Conservation (phyloP, 1,140 invertebrate species). For the Temnothorax curvispinosus region DNA sequence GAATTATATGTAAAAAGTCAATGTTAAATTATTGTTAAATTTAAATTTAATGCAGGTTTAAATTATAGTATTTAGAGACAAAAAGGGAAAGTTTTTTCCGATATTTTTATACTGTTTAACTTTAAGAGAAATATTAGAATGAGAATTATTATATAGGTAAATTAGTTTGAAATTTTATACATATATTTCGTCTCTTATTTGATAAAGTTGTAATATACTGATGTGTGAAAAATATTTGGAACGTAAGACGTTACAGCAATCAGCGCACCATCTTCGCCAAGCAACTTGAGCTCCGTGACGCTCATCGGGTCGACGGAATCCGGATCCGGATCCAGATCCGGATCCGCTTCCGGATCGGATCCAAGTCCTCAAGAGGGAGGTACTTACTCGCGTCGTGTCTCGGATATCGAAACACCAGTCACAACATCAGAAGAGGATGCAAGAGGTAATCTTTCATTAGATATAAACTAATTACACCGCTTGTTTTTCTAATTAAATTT, state of each 20-base stretch:
- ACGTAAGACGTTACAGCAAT: slow-evolving; percentile 81
- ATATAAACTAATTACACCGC: neutral
- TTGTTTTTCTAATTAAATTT: neutral
- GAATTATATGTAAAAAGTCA: neutral
- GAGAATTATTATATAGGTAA: neutral
- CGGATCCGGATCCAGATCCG: slow-evolving; percentile 77
- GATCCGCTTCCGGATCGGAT: slow-evolving; percentile 84
- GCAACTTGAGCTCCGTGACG: slow-evolving; percentile 90
- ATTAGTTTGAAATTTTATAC: slow-evolving; percentile 68
- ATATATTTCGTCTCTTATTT: slow-evolving; percentile 69
- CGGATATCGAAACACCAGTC: slow-evolving; percentile 78
- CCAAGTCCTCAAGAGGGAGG: slow-evolving; percentile 80
- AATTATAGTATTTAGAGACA: neutral
- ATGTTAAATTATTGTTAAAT: neutral
- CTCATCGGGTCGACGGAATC: slow-evolving; percentile 88
- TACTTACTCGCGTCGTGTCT: slow-evolving; percentile 74
- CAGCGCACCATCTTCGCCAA: slow-evolving; percentile 89
- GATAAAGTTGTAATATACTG: neutral
- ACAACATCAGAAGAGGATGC: slow-evolving; percentile 30
- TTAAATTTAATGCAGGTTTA: neutral
- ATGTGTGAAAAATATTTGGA: slow-evolving; percentile 23
- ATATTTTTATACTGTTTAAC: neutral
- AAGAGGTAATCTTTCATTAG: slow-evolving; percentile 27
- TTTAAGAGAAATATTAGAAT: neutral
- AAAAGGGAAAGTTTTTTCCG: neutral